These are phyloP conservation scores for Aphelenchoides avenae DNA, from an alignment of 1,140 invertebrate genomes.

Conservation along the genomic window DNA sequence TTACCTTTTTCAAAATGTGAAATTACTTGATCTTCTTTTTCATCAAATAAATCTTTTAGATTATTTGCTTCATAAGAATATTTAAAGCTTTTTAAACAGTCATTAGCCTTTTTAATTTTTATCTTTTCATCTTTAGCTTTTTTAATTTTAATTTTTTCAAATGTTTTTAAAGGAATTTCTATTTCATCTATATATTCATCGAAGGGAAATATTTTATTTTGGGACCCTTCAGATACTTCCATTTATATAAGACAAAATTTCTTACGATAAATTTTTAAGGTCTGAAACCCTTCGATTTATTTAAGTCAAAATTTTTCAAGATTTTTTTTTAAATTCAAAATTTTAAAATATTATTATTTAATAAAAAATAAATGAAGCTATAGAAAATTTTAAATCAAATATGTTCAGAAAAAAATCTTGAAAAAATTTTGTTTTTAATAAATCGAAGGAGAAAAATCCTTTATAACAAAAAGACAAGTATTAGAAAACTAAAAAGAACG, in stretches of 20 bases:
- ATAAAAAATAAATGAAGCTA: conserved; percentile 25
- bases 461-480: no score
- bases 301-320: conserved; percentile 34
- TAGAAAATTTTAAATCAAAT: conserved; percentile 30
- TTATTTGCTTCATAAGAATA: conserved; percentile 3
- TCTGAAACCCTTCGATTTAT: no score
- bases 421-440: no score
- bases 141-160: conserved; percentile 17
- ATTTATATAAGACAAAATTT: neutral
- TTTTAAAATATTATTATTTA: conserved; percentile 28
- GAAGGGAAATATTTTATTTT: conserved; percentile 16
- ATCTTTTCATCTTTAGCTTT: conserved; percentile 32
- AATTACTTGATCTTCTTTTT: conserved; percentile 20
- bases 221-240: conserved; percentile 23
- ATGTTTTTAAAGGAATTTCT: no score
- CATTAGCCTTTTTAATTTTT: no score
- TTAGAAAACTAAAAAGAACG: no score
- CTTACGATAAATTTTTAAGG: conserved; percentile 19
- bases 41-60: conserved; percentile 21
- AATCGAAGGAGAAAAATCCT: no score
- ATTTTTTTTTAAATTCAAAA: conserved; percentile 37
- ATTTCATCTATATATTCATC: conserved; percentile 9
- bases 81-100: neutral
- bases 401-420: conserved; percentile 37
- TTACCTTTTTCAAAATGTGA: conserved; percentile 34